Conservation (phyloP, 1,140 invertebrate species). For the Helicoverpa zea region DNA sequence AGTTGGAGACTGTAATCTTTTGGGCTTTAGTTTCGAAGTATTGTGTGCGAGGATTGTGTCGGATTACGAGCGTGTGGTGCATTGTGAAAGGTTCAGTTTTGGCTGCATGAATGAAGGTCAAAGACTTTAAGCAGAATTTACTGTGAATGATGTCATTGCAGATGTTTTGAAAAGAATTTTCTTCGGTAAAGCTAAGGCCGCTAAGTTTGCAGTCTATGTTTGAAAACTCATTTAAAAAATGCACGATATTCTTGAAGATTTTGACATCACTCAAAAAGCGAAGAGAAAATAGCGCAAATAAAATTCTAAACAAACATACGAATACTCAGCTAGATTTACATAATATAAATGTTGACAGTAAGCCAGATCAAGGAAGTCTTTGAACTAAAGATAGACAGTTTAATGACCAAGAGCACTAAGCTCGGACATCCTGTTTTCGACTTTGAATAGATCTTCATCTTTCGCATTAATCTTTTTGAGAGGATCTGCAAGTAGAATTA, state of each 20-base stretch:
- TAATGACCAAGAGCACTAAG: slow-evolving; percentile 7
- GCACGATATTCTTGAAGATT: too few relatives aligned
- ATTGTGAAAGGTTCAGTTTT: slow-evolving; percentile 16
- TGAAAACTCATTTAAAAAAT: too few relatives aligned
- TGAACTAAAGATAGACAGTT: slow-evolving; percentile 11
- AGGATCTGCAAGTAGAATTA: not conserved
- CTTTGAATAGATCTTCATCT: slow-evolving; percentile 3
- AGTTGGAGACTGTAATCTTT: slow-evolving; percentile 27
- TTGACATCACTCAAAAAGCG: too few relatives aligned
- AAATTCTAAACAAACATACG: not conserved
- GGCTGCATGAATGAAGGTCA: not conserved
- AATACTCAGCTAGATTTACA: not conserved
- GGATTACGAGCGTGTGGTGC: slow-evolving; percentile 21
- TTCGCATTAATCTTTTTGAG: not conserved
- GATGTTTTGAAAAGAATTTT: too few relatives aligned
- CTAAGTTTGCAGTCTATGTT: too few relatives aligned
- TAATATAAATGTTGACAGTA: not conserved
- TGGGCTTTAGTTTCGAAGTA: slow-evolving; percentile 12
- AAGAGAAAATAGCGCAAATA: not conserved
- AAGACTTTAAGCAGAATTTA: not conserved
- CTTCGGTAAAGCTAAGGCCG: too few relatives aligned
- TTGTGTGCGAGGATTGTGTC: slow-evolving; percentile 7
- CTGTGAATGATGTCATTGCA: too few relatives aligned
- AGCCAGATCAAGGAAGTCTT: slow-evolving; percentile 16
- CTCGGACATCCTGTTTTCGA: slow-evolving; percentile 8